Percentiles rank a stretch among this genome's conserved stretches.
phyloP scores from a whole-genome alignment of 2,888 invertebrate genomes.

The Cactoblastis cactorum region DNA sequence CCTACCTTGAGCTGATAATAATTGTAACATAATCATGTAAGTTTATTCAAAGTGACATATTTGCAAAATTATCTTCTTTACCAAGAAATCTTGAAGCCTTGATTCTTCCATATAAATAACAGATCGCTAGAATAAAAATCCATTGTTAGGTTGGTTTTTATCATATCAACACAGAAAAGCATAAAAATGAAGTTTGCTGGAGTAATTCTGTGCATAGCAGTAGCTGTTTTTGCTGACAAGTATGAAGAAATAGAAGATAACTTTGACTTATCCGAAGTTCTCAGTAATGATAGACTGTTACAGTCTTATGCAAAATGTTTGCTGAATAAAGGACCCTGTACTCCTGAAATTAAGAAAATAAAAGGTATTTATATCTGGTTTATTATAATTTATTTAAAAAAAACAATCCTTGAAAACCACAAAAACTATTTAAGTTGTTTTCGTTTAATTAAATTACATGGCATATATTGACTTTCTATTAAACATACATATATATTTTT shows the following conservation, averaged over 20 bases:
- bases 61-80: slow-evolving; percentile 23
- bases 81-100: slow-evolving; percentile 23
- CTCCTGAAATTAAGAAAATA: slow-evolving; percentile 84
- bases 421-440: too few species aligned
- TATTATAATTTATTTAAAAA: too few species aligned
- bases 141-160: not conserved
- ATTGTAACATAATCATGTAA: slow-evolving; percentile 25
- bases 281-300: slow-evolving; percentile 83
- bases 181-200: slow-evolving; percentile 43
- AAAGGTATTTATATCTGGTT: slow-evolving; percentile 82
- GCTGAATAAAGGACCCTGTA: slow-evolving; percentile 82
- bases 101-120: slow-evolving; percentile 38
- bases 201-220: slow-evolving; percentile 39
- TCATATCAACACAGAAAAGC: not conserved
- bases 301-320: slow-evolving; percentile 84
- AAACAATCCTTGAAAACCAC: too few species aligned
- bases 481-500: too few species aligned
- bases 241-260: slow-evolving; percentile 83
- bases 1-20: slow-evolving; percentile 28
- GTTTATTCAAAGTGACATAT: slow-evolving; percentile 34
- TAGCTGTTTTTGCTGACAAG: slow-evolving; percentile 45
- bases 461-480: too few species aligned
- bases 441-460: too few species aligned
- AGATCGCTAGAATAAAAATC: slow-evolving; percentile 14
- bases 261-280: slow-evolving; percentile 83